Evolutionary conservation across 2,113 vertebrate genomes (phyloP).

Genomic region (Bubo blakistoni): DNA sequence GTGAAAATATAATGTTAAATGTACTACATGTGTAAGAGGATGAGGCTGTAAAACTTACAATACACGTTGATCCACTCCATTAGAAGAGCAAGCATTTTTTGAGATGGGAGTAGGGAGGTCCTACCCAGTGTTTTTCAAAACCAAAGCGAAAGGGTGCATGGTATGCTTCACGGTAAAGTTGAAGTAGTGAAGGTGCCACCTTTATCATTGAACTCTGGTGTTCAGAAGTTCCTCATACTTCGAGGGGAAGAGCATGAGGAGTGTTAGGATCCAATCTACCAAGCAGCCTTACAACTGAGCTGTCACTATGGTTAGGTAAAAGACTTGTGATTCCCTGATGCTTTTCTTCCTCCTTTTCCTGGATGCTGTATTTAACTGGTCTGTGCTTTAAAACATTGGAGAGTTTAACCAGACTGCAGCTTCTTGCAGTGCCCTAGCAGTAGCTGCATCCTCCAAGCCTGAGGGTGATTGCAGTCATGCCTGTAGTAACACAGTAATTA

Average conservation of each 20-base stretch:
- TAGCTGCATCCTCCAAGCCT: no score
- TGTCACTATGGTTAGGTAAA: neutral
- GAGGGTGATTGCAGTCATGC: no score
- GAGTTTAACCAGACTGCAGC: neutral
- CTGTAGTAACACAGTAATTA: neutral
- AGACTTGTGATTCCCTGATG: fast-evolving
- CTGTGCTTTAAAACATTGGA: neutral
- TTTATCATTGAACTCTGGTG: neutral
- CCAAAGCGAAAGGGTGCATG: neutral
- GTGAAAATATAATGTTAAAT: neutral
- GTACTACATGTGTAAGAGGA: neutral
- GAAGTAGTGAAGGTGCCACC: neutral
- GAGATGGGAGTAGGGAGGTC: neutral
- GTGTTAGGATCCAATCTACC: neutral
- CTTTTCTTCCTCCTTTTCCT: neutral
- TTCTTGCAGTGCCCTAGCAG: neutral
- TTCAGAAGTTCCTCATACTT: neutral
- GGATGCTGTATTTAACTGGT: neutral
- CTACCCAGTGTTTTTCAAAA: neutral
- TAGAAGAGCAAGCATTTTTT: neutral
- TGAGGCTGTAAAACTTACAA: neutral
- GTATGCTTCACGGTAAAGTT: neutral
- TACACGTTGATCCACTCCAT: fast-evolving
- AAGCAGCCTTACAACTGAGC: neutral
- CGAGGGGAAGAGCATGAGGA: neutral